Conservation (phyloP, 2,888 invertebrate species). For the Lingula anatina region DNA sequence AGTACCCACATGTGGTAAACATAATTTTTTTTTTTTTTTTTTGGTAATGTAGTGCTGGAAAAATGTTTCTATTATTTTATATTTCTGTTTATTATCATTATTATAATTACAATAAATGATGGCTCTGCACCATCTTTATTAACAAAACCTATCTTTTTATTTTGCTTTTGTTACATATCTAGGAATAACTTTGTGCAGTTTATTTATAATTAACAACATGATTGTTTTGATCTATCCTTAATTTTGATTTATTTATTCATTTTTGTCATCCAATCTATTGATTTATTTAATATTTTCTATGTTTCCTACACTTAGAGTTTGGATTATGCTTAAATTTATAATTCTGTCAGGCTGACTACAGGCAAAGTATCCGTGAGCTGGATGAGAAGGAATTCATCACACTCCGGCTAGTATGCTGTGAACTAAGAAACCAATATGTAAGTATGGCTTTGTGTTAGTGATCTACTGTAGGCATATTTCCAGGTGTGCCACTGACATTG, state of each 20-base stretch:
- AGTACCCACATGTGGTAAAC: constrained; percentile 83
- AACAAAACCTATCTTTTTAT: neutral
- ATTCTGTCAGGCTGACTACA: constrained; percentile 75
- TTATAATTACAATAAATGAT: too few relatives aligned
- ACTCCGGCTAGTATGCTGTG: constrained; percentile 87
- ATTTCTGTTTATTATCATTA: too few relatives aligned
- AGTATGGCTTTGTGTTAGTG: constrained; percentile 18
- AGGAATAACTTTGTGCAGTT: too few relatives aligned
- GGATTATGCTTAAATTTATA: too few relatives aligned
- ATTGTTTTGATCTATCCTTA: too few relatives aligned
- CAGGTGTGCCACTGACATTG: neutral
- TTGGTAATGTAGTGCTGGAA: neutral
- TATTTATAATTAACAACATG: too few relatives aligned
- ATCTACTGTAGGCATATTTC: neutral
- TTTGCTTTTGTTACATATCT: too few relatives aligned
- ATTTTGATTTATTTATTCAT: neutral
- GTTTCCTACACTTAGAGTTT: too few relatives aligned
- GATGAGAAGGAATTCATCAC: constrained; percentile 97
- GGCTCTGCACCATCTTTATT: too few relatives aligned
- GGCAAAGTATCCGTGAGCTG: constrained; percentile 84
- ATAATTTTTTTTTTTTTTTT: too few relatives aligned
- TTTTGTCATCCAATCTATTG: too few relatives aligned
- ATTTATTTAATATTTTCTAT: too few relatives aligned
- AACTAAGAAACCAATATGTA: constrained; percentile 91
- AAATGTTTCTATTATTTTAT: neutral